Evolutionary conservation across 2,797 vertebrate genomes (phyloP), one percentile per base, ranked within the genome.

Genomic region (Pelochelys cantorii): DNA sequence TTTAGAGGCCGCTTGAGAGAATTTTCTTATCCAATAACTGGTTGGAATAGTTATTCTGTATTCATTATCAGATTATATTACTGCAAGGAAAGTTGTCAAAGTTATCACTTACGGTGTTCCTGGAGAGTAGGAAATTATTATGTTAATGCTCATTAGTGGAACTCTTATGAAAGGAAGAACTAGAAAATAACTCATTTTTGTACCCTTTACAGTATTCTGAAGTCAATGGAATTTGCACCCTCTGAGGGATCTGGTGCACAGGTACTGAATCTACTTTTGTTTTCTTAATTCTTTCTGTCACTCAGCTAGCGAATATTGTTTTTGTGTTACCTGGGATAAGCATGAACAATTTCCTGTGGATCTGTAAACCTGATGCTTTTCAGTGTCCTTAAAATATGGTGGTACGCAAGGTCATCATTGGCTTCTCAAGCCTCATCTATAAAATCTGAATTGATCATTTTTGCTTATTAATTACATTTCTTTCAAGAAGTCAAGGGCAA

Each of bases 211-310:
- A 99, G 99, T 95, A 99, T 99, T 96, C 98, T 99, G 95, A 99
- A 99, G 97, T 99, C 99, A 90, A 99, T 99, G 99, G 99, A 99
- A 98, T 99, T 99, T 97, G 98, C 99, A 75, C 98, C 99, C 0
- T 98, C 99, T 3, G 99, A 99, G 93, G 98, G 97, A 96, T 98
- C 98, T 94, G 98, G 98, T 94, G 97, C 97, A 2, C 99, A 99
- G 99, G 99, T 99, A 99, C 65, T 42, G 59, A 71, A 84, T 79
- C 88, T 89, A 37, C 18, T 90, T 95, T 86, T 53, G 27, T 82
- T 95, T 85, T 81, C 81, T 88, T 95, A 3, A 71, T 93, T 86
- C 75, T 29, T 88, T 90, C 55, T 62, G 56, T 74, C 62, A 54
- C 60, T 85, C 54, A 10, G 29, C 62, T 88, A 77, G 79, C 74